Evolutionary conservation across 1,140 invertebrate genomes (phyloP).

Genomic region (Micrasema minimum): DNA sequence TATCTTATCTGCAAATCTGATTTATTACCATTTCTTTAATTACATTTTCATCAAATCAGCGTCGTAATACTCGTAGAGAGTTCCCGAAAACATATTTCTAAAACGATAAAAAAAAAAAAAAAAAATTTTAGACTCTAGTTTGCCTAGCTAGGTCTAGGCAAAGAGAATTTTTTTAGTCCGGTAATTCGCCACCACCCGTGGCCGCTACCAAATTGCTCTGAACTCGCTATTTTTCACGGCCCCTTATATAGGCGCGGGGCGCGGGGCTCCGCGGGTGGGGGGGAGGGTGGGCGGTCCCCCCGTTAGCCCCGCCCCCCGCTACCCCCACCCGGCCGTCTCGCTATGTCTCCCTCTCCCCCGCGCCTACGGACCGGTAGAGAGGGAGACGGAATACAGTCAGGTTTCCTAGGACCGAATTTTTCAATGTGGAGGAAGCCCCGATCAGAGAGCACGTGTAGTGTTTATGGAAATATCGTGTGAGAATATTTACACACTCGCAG

Average conservation of each 20-base stretch:
- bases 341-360: conserved; percentile 38
- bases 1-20: too few relatives aligned
- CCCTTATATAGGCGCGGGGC: not conserved
- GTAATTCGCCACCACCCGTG: too few relatives aligned
- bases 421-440: conserved; percentile 16
- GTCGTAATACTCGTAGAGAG: too few relatives aligned
- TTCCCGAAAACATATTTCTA: too few relatives aligned
- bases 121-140: too few relatives aligned
- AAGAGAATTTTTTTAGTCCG: too few relatives aligned
- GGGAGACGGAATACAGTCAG: conserved; percentile 2
- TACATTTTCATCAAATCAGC: too few relatives aligned
- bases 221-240: too few relatives aligned
- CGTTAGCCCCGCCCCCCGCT: conserved; percentile 42
- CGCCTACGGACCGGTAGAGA: not conserved
- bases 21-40: too few relatives aligned
- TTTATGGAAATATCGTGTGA: too few relatives aligned
- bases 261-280: conserved; percentile 17
- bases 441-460: conserved; percentile 16
- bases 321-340: conserved; percentile 19
- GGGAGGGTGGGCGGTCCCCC: conserved; percentile 46
- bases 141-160: too few relatives aligned
- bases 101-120: too few relatives aligned
- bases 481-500: not conserved
- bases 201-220: not conserved
- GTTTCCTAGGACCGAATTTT: conserved; percentile 18